A percentile compares a stretch with the other conserved stretches of the same genome.
Conservation (phyloP, 2,797 vertebrate genomes). For the Chaenodraco wilsoni region DNA sequence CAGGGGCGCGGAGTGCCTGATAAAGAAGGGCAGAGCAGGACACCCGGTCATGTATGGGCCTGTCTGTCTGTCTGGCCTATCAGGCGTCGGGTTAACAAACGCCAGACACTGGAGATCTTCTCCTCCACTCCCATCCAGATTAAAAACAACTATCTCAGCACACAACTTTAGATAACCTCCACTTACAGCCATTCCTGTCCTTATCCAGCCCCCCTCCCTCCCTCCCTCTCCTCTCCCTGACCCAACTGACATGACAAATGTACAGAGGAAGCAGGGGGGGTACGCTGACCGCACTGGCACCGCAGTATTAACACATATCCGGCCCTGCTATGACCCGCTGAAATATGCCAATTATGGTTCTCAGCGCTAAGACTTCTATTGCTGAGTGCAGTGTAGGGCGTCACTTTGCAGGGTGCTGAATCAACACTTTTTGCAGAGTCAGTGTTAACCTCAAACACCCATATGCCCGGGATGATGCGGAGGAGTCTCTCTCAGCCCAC, state of each 20-base stretch:
- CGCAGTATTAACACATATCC: background rate
- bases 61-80: constrained; percentile 8
- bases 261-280: background rate
- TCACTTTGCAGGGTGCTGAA: constrained; percentile 35
- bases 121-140: constrained; percentile 30
- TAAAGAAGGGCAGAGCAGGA: constrained; percentile 27
- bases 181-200: constrained; percentile 41
- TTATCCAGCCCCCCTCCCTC: background rate
- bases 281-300: constrained; percentile 17
- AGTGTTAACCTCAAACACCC: constrained; percentile 41
- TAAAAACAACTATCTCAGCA: constrained; percentile 37
- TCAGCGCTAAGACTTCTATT: constrained; percentile 27
- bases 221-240: background rate
- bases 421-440: constrained; percentile 36
- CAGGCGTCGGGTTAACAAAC: constrained; percentile 40
- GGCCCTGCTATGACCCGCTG: background rate
- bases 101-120: constrained; percentile 39
- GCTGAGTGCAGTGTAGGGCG: constrained; percentile 20
- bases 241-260: constrained; percentile 29
- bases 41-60: constrained; percentile 22
- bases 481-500: constrained; percentile 6
- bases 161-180: constrained; percentile 59
- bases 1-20: background rate
- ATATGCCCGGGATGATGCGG: constrained; percentile 17
- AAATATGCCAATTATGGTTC: constrained; percentile 33